Evolutionary conservation across 2,888 invertebrate genomes (phyloP).

Genomic region (Lochmaea crataegi): DNA sequence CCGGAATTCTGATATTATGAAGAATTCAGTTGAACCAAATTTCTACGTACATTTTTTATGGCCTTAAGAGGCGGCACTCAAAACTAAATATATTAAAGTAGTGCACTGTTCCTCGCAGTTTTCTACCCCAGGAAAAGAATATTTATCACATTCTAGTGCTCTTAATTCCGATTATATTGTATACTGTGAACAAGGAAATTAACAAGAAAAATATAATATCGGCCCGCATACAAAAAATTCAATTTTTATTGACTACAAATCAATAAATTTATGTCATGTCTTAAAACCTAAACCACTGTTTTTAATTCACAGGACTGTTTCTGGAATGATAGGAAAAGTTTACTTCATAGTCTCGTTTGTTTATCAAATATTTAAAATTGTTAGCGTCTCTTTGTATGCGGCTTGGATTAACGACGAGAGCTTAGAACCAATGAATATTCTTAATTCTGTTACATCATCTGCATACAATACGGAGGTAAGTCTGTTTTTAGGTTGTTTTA

Average conservation of each 20-base stretch:
- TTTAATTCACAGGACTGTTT: constrained; percentile 22
- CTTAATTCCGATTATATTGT: too few relatives aligned
- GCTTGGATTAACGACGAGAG: constrained; percentile 60
- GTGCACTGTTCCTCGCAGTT: too few relatives aligned
- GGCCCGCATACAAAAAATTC: too few relatives aligned
- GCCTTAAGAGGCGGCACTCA: too few relatives aligned
- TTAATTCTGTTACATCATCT: constrained; percentile 74
- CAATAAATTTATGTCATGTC: background rate
- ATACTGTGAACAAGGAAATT: background rate
- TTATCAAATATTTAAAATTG: constrained; percentile 54
- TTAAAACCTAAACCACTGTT: background rate
- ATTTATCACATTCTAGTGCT: too few relatives aligned
- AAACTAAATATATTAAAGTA: too few relatives aligned
- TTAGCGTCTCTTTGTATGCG: constrained; percentile 57
- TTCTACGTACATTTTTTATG: too few relatives aligned
- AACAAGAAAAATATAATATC: background rate
- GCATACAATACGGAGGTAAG: constrained; percentile 74
- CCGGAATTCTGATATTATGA: too few relatives aligned
- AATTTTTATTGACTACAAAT: background rate
- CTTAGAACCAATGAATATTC: constrained; percentile 58
- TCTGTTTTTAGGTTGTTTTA: background rate
- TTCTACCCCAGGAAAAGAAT: too few relatives aligned
- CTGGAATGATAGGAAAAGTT: constrained; percentile 49
- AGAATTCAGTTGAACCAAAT: too few relatives aligned
- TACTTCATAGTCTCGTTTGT: constrained; percentile 61